These are phyloP conservation scores for Otis tarda DNA, from an alignment of 2,113 vertebrate species.

Conservation along the genomic window DNA sequence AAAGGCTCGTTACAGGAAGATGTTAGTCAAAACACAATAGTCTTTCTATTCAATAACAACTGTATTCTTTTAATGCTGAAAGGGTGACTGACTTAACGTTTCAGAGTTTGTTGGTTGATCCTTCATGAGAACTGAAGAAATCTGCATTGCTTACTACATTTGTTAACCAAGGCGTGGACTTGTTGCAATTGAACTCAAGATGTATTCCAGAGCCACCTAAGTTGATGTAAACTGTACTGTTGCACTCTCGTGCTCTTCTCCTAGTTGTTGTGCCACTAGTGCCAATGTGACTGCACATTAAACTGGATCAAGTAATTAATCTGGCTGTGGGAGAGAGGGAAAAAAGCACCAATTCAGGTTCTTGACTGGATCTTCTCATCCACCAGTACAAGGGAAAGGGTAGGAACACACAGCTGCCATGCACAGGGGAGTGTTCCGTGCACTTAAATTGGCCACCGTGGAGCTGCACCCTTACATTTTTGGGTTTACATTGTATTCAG, in stretches of 20 bases:
- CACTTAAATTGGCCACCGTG: background rate
- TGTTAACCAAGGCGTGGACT: accelerated
- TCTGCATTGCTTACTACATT: background rate
- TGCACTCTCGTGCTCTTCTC: background rate
- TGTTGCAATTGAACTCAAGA: background rate
- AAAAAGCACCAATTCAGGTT: background rate
- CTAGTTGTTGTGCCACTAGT: background rate
- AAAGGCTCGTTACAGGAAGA: background rate
- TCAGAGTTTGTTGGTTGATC: background rate
- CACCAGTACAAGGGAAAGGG: background rate
- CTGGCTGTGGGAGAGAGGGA: background rate
- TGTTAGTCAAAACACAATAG: background rate
- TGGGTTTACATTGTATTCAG: background rate
- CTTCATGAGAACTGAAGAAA: background rate
- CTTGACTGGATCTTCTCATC: background rate
- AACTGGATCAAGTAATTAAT: background rate
- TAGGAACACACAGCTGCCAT: background rate
- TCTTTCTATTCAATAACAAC: background rate
- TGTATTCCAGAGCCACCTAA: background rate
- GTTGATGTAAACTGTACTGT: background rate
- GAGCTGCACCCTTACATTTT: background rate
- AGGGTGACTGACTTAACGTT: accelerated
- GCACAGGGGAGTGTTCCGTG: no score
- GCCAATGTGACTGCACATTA: background rate
- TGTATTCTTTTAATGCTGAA: background rate